These are phyloP conservation scores for Drosophila nigricruria DNA, from an alignment of 2,888 invertebrate species.

Conservation along the genomic window DNA sequence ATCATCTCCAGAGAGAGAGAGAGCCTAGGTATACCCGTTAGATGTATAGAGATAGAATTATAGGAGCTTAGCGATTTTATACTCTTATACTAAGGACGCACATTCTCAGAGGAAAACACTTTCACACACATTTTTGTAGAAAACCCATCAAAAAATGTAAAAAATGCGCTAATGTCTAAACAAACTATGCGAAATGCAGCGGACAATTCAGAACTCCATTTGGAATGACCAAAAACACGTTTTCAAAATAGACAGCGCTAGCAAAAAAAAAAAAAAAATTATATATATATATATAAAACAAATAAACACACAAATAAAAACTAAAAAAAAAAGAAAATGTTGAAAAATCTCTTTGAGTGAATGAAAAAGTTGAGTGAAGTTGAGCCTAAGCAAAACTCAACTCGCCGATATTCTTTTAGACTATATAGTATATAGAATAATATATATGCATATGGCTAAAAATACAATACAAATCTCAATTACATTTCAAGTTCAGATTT, in stretches of 20 bases:
- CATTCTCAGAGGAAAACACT: conserved; percentile 30
- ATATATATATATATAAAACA: no score
- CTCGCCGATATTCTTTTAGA: no score
- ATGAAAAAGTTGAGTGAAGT: background rate
- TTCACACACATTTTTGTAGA: conserved; percentile 38
- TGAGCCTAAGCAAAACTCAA: background rate
- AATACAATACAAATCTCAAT: no score
- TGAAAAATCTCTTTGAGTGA: background rate
- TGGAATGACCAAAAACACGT: conserved; percentile 20
- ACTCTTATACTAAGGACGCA: conserved; percentile 9
- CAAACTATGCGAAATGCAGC: conserved; percentile 30
- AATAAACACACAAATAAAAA: conserved; percentile 21
- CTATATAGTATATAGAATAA: no score
- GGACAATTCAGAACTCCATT: conserved; percentile 9
- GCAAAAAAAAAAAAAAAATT: conserved; percentile 25
- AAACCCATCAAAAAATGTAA: conserved; percentile 57
- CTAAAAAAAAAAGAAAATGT: conserved; percentile 1
- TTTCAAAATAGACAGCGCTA: conserved; percentile 56
- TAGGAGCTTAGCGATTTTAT: conserved; percentile 22
- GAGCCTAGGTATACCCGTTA: conserved; percentile 15
- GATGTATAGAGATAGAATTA: conserved; percentile 8
- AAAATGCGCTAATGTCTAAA: conserved; percentile 65
- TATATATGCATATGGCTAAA: no score
- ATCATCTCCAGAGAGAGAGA: background rate
- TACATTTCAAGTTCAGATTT: no score